Conservation (phyloP, 2,888 invertebrate species). For the Teinopalpus imperialis region DNA sequence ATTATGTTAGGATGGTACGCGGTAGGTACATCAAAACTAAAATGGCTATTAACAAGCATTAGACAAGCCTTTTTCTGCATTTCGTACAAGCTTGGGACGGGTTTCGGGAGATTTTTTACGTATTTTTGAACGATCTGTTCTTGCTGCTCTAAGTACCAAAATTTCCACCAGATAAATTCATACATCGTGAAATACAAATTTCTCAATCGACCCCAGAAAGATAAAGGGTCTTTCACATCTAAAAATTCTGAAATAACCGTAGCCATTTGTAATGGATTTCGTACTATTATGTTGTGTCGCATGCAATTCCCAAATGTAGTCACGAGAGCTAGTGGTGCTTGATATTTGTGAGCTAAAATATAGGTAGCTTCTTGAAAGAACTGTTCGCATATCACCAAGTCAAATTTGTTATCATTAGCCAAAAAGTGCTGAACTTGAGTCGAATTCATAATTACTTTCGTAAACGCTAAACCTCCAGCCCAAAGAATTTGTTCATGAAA, state of each 20-base stretch:
- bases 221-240: slow-evolving; percentile 68
- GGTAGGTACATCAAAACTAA: slow-evolving; percentile 65
- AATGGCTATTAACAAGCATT: slow-evolving; percentile 74
- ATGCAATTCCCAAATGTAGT: slow-evolving; percentile 70
- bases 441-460: slow-evolving; percentile 60
- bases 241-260: slow-evolving; percentile 62
- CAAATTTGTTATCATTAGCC: slow-evolving; percentile 56
- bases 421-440: slow-evolving; percentile 52
- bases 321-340: slow-evolving; percentile 59
- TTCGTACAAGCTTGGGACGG: slow-evolving; percentile 62
- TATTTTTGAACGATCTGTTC: slow-evolving; percentile 59
- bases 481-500: slow-evolving; percentile 62
- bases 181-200: slow-evolving; percentile 71
- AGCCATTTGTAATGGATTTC: slow-evolving; percentile 66
- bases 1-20: slow-evolving; percentile 80
- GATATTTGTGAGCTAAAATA: slow-evolving; percentile 68
- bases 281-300: slow-evolving; percentile 57
- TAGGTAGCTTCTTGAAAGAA: slow-evolving; percentile 73
- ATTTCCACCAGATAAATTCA: slow-evolving; percentile 65
- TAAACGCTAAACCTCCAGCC: slow-evolving; percentile 56
- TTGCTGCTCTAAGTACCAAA: slow-evolving; percentile 60
- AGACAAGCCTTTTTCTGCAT: slow-evolving; percentile 64
- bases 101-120: slow-evolving; percentile 52
- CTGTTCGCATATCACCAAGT: slow-evolving; percentile 72
- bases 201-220: slow-evolving; percentile 71